Base-by-base conservation (phyloP, 2,113 vertebrate species). In the Urocynchramus pylzowi region DNA sequence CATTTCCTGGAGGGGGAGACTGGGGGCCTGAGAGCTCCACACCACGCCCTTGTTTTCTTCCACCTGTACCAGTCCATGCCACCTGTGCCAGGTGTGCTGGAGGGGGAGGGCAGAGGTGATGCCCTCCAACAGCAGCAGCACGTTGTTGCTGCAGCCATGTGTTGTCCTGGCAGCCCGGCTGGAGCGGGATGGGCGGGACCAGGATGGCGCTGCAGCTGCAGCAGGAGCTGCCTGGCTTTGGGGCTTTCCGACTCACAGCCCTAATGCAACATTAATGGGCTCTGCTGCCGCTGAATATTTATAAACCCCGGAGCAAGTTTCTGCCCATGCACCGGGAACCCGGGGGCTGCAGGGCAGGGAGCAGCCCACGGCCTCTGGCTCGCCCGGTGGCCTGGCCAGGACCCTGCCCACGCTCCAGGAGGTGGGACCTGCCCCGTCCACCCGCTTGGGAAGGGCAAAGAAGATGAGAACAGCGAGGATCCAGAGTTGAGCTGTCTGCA, bases 211-310 rank as follows among this genome's bases (percentile, higher is more conserved):
- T 89, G 89, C 87, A 84, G 81, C 91, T 75, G 88, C 90, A 37
- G 92, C 71, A 39, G 4, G 60, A 78, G 90, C 86, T 60, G 95
- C 73, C 87, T 84, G 93, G 88, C 96, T 97, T 78, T 89, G 88
- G 92, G 92, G 92, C 92, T 95, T 96, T 95, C 92, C 26, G 53
- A 97, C 27, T 96, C 96, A 90, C 96, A 94, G 95, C 93, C 88
- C 81, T 97, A 94, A 96, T 96, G 92, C 95, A 97, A 96, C 93
- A 95, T 97, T 97, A 96, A 96, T 97, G 90, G 92, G 12, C 67
- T 96, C 78, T 90, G 68, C 93, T 78, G 76, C 44, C 5, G 0
- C 61, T 95, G 95, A 97, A 96, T 97, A 96, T 97, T 97, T 96
- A 97, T 97, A 95, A 96, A 96, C 52, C 69, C 73, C 39, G 76